Evolutionary conservation across 2,113 vertebrate species (phyloP).

Genomic region (Indri indri): DNA sequence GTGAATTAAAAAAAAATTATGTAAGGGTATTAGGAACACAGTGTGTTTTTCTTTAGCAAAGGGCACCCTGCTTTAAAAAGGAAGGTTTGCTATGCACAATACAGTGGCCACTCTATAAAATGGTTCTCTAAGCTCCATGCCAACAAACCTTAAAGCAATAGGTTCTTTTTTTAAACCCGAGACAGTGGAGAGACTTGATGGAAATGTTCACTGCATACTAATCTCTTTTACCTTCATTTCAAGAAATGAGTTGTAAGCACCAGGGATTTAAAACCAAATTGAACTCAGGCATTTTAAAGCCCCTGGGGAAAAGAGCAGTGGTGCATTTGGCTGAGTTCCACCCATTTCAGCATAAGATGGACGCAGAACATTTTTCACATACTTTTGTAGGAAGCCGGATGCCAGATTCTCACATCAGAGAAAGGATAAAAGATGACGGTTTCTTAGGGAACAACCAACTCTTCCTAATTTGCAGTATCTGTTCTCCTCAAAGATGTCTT

Average conservation of each 20-base stretch:
- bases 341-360: background rate
- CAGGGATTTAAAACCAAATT: conserved; percentile 54
- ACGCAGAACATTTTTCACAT: conserved; percentile 81
- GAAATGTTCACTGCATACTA: conserved; percentile 18
- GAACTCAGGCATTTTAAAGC: background rate
- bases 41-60: conserved; percentile 29
- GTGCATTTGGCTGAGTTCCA: conserved; percentile 36
- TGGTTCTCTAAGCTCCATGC: background rate
- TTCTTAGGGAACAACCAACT: conserved; percentile 67
- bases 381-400: conserved; percentile 78
- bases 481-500: background rate
- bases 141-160: conserved; percentile 34
- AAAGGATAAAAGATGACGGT: conserved; percentile 58
- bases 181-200: conserved; percentile 7
- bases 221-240: conserved; percentile 44
- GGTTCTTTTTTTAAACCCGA: background rate
- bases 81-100: background rate
- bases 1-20: background rate
- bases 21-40: background rate
- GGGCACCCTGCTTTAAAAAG: conserved; percentile 11
- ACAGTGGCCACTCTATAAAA: background rate
- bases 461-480: conserved; percentile 65
- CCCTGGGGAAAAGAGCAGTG: background rate
- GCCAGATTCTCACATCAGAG: conserved; percentile 67
- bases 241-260: conserved; percentile 47